Evolutionary conservation across 2,113 vertebrate genomes (phyloP), one percentile per base, ranked within the genome.

Genomic region (Ceratotherium simum): DNA sequence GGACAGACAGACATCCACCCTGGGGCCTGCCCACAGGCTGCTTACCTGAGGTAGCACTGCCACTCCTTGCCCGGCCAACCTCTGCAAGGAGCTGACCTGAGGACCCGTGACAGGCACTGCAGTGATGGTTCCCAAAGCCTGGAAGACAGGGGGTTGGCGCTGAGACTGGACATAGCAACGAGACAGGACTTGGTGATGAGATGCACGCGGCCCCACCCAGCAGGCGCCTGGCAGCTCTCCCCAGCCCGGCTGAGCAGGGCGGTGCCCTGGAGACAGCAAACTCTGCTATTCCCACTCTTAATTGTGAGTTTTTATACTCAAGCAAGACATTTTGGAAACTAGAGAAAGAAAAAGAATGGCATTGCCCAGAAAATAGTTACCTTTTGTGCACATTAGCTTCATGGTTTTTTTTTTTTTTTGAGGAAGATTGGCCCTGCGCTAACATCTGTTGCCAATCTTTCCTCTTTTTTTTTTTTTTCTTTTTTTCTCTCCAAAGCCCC

Each of bases 41-140:
- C 88, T 96, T 99, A 99, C 99, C 99, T 99, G 99, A 99, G 99
- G 99, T 99, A 99, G 99, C 99, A 99, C 99, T 94, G 99, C 99
- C 97, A 99, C 99, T 98, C 99, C 99, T 99, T 99, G 99, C 99
- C 99, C 99, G 91, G 99, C 99, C 99, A 99, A 99, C 98, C 99
- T 99, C 98, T 99, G 99, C 99, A 99, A 99, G 97, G 99, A 99
- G 99, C 99, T 99, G 99, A 99, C 99, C 99, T 99, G 99, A 99
- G 99, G 99, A 99, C 99, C 99, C 97, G 99, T 99, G 98, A 99
- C 99, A 98, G 99, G 99, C 98, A 99, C 99, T 88, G 99, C 99
- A 97, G 99, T 99, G 98, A 99, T 98, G 97, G 99, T 98, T 98
- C 99, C 99, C 99, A 99, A 98, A 98, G 99, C 98, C 99, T 99